Percentiles rank a stretch among this genome's conserved stretches.
These are phyloP conservation scores for Heliothis virescens DNA, from an alignment of 1,140 invertebrate species.

Conservation along the genomic window DNA sequence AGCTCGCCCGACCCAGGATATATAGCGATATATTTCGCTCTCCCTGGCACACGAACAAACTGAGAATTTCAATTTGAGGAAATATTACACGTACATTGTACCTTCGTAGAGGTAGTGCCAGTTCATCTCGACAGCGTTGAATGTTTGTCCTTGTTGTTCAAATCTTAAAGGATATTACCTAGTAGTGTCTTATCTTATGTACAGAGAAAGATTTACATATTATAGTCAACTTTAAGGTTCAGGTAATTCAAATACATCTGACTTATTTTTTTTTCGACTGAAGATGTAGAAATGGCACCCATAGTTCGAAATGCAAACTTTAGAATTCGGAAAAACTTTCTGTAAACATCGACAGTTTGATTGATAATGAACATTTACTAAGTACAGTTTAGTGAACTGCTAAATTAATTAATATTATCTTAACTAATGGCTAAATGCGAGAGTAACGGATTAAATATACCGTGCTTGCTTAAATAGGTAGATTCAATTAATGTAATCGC, in stretches of 20 bases:
- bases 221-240: too few relatives aligned
- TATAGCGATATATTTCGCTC: slow-evolving; percentile 31
- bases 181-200: neutral
- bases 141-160: slow-evolving; percentile 13
- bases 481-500: slow-evolving; percentile 18
- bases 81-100: slow-evolving; percentile 42
- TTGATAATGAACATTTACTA: slow-evolving; percentile 9
- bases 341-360: neutral
- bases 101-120: slow-evolving; percentile 2
- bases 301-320: too few relatives aligned
- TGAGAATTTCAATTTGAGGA: slow-evolving; percentile 42
- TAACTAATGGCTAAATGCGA: slow-evolving; percentile 17
- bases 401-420: slow-evolving; percentile 13
- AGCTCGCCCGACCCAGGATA: slow-evolving; percentile 25
- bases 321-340: neutral
- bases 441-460: neutral
- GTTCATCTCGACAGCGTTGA: slow-evolving; percentile 11
- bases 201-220: neutral
- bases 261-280: neutral
- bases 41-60: slow-evolving; percentile 30
- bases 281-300: too few relatives aligned
- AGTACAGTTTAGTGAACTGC: neutral
- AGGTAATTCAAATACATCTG: too few relatives aligned
- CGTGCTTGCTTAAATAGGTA: slow-evolving; percentile 5
- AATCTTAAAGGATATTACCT: slow-evolving; percentile 16